phyloP scores from a whole-genome alignment of 2,797 vertebrate genomes.

The Neoniphon sammara region DNA sequence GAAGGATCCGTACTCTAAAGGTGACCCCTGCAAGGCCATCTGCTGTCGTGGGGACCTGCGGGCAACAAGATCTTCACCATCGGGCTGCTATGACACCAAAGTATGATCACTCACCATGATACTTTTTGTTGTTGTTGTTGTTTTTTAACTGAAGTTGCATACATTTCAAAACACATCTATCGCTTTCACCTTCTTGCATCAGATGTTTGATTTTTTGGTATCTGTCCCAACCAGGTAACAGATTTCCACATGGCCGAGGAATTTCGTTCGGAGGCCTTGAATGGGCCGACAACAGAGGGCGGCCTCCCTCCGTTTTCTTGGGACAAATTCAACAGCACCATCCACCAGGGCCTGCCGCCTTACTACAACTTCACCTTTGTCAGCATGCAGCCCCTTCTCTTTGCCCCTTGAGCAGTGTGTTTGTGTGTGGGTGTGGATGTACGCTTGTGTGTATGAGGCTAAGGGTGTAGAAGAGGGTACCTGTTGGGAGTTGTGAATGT shows the following conservation, averaged over 20 bases:
- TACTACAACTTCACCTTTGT: constrained; percentile 90
- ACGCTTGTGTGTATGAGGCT: not conserved
- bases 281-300: constrained; percentile 88
- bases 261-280: constrained; percentile 86
- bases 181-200: not conserved
- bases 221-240: constrained; percentile 81
- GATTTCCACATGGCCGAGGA: constrained; percentile 86
- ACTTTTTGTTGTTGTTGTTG: not conserved
- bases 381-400: constrained; percentile 85
- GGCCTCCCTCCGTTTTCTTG: constrained; percentile 89
- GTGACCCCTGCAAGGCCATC: constrained; percentile 90
- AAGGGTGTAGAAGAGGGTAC: not conserved
- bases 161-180: not conserved
- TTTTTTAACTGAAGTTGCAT: not conserved
- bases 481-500: not conserved
- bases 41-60: constrained; percentile 91
- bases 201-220: not conserved
- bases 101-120: constrained; percentile 68
- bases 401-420: constrained; percentile 67
- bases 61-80: constrained; percentile 75
- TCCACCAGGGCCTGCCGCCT: constrained; percentile 88
- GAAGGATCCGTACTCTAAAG: constrained; percentile 87
- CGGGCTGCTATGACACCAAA: constrained; percentile 95
- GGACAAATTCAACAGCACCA: constrained; percentile 84
- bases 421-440: constrained; percentile 3